These are phyloP conservation scores for Saimiri boliviensis DNA, from an alignment of 2,113 vertebrate species.

Conservation along the genomic window DNA sequence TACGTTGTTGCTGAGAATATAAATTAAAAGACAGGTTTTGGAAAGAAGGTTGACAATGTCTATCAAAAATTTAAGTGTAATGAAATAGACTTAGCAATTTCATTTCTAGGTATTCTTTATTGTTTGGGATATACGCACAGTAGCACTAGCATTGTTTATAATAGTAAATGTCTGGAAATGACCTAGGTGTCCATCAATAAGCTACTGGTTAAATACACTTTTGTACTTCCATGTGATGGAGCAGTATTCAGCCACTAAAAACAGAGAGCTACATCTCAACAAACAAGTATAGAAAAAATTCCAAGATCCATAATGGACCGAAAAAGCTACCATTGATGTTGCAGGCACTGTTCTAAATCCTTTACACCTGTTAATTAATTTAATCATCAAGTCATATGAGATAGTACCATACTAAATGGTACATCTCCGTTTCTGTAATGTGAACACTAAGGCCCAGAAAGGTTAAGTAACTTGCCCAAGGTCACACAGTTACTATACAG, in stretches of 20 bases:
- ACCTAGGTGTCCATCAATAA: neutral
- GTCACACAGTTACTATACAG: neutral
- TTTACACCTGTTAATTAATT: neutral
- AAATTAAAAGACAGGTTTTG: neutral
- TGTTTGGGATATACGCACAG: neutral
- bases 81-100: neutral
- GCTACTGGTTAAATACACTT: neutral
- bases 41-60: neutral
- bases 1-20: neutral
- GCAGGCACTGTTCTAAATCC: neutral
- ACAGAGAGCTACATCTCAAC: neutral
- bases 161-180: neutral
- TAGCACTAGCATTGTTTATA: neutral
- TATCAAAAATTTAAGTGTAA: conserved; percentile 10
- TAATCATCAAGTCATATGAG: neutral
- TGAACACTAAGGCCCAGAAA: neutral
- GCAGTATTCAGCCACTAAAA: neutral
- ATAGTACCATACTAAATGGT: neutral
- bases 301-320: neutral
- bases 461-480: neutral
- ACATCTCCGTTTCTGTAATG: neutral
- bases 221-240: neutral
- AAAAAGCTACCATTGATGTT: neutral
- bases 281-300: neutral
- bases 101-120: neutral